Evolutionary conservation across 2,888 invertebrate species (phyloP), one percentile per base, ranked within the genome.

Genomic region (Sphecodes monilicornis): DNA sequence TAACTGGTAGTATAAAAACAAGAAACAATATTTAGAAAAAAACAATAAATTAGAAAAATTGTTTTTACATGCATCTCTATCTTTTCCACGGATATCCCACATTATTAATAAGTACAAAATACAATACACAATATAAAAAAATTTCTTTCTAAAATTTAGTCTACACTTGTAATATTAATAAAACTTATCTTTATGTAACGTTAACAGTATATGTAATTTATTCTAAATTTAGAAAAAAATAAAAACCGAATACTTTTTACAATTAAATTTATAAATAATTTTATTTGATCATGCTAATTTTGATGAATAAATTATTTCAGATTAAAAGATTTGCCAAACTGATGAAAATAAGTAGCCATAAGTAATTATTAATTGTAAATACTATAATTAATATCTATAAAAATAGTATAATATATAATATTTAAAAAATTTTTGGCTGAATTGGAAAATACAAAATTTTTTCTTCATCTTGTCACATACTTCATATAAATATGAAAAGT

Each of bases 51-150:
- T 57, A 36, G 78, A 60, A 57, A 36, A 74, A 41, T 50, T 54
- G 54, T 74, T 26, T 71, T 41, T 66, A 18, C 84, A 83, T 85
- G 84, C 84, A 85, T 18, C 29, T 72, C 66, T 82, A 57, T 72
- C 2, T 26, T 26, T 70, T 66, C 57, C 54, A 43, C 73, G 50
- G 46, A 66, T 72, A 41, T 46, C 32, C 54, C 10, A 68, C 54
- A 57, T 26, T 66, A 41, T 78, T 66, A 78, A 75, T 50, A 18
- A 60, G 41, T 69, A 69, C 41, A 50, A 41, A 57, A 46, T 69
- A 41, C 32, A 68, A 46, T 69, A 57, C 69, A 73, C 36, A 50
- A 82, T 77, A 64, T 70, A 73, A 54, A 66, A 41, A 76, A 68
- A 41, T 68, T 73, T 70, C 54, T 29, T 26, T 60, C 26, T 22